phyloP scores from a whole-genome alignment of 1,140 invertebrate species.

The Drosophila azteca region DNA sequence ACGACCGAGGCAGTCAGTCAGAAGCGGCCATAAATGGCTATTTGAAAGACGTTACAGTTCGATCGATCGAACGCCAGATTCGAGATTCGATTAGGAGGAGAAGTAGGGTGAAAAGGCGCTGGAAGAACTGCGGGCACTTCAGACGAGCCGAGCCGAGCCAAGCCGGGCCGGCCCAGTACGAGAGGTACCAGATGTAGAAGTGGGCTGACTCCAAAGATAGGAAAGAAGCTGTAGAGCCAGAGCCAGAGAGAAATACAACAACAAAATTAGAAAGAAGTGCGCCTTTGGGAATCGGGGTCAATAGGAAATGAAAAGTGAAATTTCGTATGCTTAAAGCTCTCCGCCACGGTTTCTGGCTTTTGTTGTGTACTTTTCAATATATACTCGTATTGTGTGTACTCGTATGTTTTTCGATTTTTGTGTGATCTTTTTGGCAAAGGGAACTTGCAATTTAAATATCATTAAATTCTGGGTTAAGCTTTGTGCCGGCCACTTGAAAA shows the following conservation, averaged over 20 bases:
- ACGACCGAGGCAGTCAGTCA: slow-evolving; percentile 4
- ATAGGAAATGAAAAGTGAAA: slow-evolving; percentile 82
- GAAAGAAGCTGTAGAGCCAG: slow-evolving; percentile 8
- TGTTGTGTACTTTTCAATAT: slow-evolving; percentile 30
- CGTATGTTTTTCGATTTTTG: slow-evolving; percentile 31
- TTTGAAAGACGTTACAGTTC: slow-evolving; percentile 71
- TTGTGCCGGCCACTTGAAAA: slow-evolving; percentile 76
- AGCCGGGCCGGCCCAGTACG: slow-evolving; percentile 8
- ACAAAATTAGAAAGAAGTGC: slow-evolving; percentile 76
- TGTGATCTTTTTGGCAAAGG: slow-evolving; percentile 51
- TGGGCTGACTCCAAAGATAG: too few relatives aligned
- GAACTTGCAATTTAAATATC: slow-evolving; percentile 82
- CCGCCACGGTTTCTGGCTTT: slow-evolving; percentile 20
- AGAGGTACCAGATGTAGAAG: slow-evolving; percentile 27
- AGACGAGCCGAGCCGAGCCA: slow-evolving; percentile 7
- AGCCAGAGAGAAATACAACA: slow-evolving; percentile 12
- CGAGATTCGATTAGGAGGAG: slow-evolving; percentile 68
- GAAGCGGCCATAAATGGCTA: slow-evolving; percentile 52
- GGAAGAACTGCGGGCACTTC: slow-evolving; percentile 45
- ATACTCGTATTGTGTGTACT: not conserved
- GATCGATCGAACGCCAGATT: slow-evolving; percentile 56
- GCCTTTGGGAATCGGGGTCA: slow-evolving; percentile 71
- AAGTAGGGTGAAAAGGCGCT: slow-evolving; percentile 40
- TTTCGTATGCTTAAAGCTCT: slow-evolving; percentile 54
- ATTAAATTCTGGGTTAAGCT: slow-evolving; percentile 80